These are phyloP conservation scores for Caenorhabditis sp. DNA, from an alignment of 2,888 invertebrate species.

Conservation along the genomic window DNA sequence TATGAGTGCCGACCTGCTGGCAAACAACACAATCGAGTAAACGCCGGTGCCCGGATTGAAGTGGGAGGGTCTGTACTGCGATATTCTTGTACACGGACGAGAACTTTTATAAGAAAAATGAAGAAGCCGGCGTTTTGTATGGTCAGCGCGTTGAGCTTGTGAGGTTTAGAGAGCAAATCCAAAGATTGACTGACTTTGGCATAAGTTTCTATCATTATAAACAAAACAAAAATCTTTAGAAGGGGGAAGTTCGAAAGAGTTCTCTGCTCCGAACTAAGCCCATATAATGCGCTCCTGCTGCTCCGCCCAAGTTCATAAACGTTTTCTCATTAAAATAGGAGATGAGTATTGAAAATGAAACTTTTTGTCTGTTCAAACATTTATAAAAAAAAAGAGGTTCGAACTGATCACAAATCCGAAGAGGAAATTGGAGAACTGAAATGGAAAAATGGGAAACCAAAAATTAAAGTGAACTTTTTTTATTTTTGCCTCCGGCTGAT, in stretches of 20 bases:
- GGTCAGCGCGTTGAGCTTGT: too few species aligned
- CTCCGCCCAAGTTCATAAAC: too few species aligned
- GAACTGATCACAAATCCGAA: conserved; percentile 21
- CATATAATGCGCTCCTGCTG: too few species aligned
- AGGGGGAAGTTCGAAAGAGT: too few species aligned
- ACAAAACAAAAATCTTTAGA: too few species aligned
- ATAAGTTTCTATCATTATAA: too few species aligned
- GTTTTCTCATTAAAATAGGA: conserved; percentile 10
- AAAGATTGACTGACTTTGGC: too few species aligned
- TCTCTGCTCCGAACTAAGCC: too few species aligned
- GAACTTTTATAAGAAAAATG: too few species aligned
- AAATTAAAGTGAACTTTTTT: conserved; percentile 23
- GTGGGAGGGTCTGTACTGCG: conserved; percentile 48
- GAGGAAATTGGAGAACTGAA: background rate
- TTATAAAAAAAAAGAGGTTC: conserved; percentile 3
- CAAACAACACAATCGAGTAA: conserved; percentile 52
- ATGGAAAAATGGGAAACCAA: conserved; percentile 46
- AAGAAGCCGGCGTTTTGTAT: too few species aligned
- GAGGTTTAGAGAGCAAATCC: too few species aligned
- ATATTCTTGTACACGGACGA: too few species aligned
- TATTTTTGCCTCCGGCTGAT: background rate
- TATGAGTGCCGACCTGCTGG: conserved; percentile 55
- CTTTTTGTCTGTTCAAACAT: conserved; percentile 6
- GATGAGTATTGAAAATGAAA: background rate
- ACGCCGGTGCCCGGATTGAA: conserved; percentile 45